phyloP scores from a whole-genome alignment of 1,140 invertebrate genomes.

The Zeugodacus cucurbitae region DNA sequence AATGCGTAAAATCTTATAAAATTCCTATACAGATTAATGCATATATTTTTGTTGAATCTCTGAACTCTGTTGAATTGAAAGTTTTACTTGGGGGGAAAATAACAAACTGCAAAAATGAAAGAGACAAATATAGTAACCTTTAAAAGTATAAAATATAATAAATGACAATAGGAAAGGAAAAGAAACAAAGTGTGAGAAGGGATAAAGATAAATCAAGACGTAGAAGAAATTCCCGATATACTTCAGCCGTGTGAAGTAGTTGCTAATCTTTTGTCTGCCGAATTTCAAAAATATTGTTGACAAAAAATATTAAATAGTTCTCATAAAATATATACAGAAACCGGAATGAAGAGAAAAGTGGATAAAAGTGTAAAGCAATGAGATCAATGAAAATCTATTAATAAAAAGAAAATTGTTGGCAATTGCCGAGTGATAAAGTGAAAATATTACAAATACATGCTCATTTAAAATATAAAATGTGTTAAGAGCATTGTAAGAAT shows the following conservation, averaged over 20 bases:
- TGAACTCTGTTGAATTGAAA: background rate
- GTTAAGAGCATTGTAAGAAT: background rate
- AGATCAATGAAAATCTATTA: background rate
- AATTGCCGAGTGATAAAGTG: constrained; percentile 24
- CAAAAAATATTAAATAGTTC: background rate
- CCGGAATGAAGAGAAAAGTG: background rate
- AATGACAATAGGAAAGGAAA: background rate
- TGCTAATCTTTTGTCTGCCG: background rate
- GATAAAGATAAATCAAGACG: constrained; percentile 26
- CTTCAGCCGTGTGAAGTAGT: constrained; percentile 43
- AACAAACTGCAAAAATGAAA: background rate
- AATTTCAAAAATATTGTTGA: background rate
- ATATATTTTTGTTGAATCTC: background rate
- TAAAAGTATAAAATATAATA: background rate
- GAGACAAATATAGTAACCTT: background rate
- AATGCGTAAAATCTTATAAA: too few relatives aligned
- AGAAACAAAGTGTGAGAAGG: background rate
- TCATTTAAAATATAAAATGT: constrained; percentile 2
- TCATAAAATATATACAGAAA: constrained; percentile 20
- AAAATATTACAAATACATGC: constrained; percentile 13
- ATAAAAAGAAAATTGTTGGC: background rate
- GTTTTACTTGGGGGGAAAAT: background rate
- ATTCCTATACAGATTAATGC: too few relatives aligned
- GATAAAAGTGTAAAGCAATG: background rate
- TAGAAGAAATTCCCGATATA: constrained; percentile 44